Conservation (phyloP, 2,113 vertebrate genomes). For the Nibea coibor region DNA sequence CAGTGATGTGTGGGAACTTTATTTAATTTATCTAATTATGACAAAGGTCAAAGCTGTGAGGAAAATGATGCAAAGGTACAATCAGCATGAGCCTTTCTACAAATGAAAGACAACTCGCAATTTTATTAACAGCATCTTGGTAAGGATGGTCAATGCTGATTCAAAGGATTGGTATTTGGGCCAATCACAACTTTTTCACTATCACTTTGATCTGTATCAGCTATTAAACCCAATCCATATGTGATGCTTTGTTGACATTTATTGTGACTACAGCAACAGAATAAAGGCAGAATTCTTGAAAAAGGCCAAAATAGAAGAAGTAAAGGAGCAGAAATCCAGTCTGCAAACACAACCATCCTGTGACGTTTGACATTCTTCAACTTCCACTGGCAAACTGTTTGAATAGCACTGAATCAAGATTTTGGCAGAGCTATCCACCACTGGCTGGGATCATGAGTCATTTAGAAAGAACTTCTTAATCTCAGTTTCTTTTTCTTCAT, state of each 20-base stretch:
- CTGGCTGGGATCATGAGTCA: slow-evolving; percentile 19
- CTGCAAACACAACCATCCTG: slow-evolving; percentile 61
- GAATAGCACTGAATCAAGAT: slow-evolving; percentile 61
- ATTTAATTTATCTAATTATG: not conserved
- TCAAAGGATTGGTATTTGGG: not conserved
- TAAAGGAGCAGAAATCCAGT: slow-evolving; percentile 30
- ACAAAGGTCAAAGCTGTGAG: not conserved
- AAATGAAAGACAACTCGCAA: not conserved
- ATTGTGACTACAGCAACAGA: not conserved
- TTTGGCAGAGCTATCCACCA: slow-evolving; percentile 9
- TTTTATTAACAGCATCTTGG: not conserved
- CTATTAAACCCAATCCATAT: not conserved
- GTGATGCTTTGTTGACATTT: not conserved
- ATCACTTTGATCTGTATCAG: not conserved
- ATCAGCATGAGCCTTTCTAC: not conserved
- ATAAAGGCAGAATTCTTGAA: not conserved
- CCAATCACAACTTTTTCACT: not conserved
- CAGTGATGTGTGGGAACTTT: not conserved
- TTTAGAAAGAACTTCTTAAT: not conserved
- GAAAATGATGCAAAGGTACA: not conserved
- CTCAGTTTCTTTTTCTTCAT: not conserved
- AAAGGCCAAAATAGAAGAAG: not conserved
- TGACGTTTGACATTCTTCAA: slow-evolving; percentile 70
- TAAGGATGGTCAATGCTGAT: not conserved
- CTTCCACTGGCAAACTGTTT: slow-evolving; percentile 65